Evolutionary conservation across 2,113 vertebrate genomes (phyloP).

Genomic region (Strigops habroptila): DNA sequence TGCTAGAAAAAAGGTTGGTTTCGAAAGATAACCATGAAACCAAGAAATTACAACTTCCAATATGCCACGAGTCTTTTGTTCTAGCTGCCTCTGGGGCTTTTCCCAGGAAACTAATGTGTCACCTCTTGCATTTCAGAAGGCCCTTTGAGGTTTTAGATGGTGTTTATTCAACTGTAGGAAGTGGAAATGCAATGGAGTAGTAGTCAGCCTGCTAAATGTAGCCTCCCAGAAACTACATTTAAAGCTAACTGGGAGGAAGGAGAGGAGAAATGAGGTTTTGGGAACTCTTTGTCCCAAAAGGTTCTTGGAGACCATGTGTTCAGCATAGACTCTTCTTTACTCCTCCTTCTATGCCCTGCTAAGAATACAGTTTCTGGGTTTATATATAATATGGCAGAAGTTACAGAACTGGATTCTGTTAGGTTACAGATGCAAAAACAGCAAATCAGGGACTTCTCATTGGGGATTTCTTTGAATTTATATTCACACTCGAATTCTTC

Average conservation of each 20-base stretch:
- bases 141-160: neutral
- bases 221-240: neutral
- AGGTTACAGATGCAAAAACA: neutral
- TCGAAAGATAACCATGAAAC: neutral
- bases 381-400: neutral
- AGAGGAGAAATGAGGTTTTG: neutral
- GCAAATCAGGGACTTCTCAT: neutral
- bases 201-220: neutral
- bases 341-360: neutral
- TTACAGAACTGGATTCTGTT: neutral
- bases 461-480: neutral
- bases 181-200: neutral
- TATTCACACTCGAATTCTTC: neutral
- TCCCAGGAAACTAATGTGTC: neutral
- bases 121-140: neutral
- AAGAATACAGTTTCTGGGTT: neutral
- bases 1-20: neutral
- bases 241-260: neutral
- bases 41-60: neutral
- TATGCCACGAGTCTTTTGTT: neutral
- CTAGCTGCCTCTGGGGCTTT: neutral
- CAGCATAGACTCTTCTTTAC: neutral
- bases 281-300: neutral
- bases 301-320: neutral
- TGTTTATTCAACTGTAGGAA: neutral